A percentile compares a stretch with the other conserved stretches of the same genome.
phyloP scores from a whole-genome alignment of 2,888 invertebrate genomes.

The Cosmopolites sordidus region DNA sequence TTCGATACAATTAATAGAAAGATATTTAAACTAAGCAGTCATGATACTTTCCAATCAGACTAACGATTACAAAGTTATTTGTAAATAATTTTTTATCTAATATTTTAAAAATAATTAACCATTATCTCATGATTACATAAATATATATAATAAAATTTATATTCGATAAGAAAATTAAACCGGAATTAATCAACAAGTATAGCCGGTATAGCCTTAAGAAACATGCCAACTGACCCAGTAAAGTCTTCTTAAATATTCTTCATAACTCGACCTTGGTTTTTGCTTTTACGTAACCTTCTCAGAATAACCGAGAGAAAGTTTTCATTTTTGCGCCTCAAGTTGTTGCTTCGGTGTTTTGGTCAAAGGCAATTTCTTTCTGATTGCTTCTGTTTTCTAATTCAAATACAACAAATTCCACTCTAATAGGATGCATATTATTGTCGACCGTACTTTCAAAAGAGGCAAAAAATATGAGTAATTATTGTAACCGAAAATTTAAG shows the following conservation, averaged over 20 bases:
- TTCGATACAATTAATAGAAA: too few relatives aligned
- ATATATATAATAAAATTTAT: conserved; percentile 3
- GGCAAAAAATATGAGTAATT: too few relatives aligned
- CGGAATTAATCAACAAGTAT: too few relatives aligned
- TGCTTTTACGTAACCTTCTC: conserved; percentile 20
- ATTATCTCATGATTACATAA: too few relatives aligned
- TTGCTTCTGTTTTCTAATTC: conserved; percentile 7
- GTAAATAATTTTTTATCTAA: too few relatives aligned
- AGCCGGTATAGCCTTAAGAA: conserved; percentile 18
- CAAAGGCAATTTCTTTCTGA: background rate
- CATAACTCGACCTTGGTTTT: conserved; percentile 22
- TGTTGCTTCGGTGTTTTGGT: conserved; percentile 4
- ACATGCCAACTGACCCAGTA: conserved; percentile 17
- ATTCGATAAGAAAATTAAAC: background rate
- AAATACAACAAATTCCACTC: conserved; percentile 1
- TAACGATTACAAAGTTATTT: too few relatives aligned
- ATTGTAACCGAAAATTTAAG: too few relatives aligned
- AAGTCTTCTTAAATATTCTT: conserved; percentile 16
- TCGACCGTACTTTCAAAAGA: conserved; percentile 1
- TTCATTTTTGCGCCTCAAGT: conserved; percentile 8
- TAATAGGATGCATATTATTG: conserved; percentile 4
- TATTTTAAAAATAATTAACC: too few relatives aligned
- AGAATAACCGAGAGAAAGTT: conserved; percentile 23
- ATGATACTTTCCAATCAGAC: too few relatives aligned
- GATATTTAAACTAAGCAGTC: too few relatives aligned